Conservation (phyloP, 2,113 vertebrate species). For the Orientallactaga bullata region DNA sequence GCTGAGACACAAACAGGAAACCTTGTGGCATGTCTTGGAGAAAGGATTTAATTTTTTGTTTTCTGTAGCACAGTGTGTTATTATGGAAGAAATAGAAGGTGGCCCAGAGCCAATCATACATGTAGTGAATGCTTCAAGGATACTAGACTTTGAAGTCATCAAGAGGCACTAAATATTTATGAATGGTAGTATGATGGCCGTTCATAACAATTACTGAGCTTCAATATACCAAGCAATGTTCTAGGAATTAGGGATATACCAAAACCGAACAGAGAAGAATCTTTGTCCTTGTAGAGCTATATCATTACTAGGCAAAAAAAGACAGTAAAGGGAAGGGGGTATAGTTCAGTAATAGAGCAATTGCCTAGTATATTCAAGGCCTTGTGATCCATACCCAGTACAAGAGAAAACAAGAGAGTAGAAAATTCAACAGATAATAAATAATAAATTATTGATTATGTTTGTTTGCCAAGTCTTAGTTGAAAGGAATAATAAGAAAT, state of each 20-base stretch:
- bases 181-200: not conserved
- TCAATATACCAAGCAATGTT: not conserved
- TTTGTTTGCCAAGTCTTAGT: not conserved
- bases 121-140: not conserved
- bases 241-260: not conserved
- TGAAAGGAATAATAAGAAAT: constrained; percentile 9
- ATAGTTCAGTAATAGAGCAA: not conserved
- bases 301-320: constrained; percentile 20
- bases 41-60: constrained; percentile 36
- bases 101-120: not conserved
- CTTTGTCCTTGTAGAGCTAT: not conserved
- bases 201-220: constrained; percentile 5
- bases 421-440: not conserved
- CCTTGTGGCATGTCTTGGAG: not conserved
- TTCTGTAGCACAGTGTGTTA: not conserved
- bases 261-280: constrained; percentile 13
- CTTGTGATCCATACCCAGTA: not conserved
- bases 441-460: not conserved
- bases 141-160: not conserved
- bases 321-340: not conserved
- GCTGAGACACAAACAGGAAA: not conserved
- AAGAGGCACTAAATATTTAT: constrained; percentile 23
- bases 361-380: not conserved
- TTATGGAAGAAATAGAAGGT: not conserved
- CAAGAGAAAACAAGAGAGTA: not conserved